Percentiles rank a stretch among this genome's conserved stretches.
phyloP scores from a whole-genome alignment of 1,140 invertebrate species.

The Drosophila subpulchrella region DNA sequence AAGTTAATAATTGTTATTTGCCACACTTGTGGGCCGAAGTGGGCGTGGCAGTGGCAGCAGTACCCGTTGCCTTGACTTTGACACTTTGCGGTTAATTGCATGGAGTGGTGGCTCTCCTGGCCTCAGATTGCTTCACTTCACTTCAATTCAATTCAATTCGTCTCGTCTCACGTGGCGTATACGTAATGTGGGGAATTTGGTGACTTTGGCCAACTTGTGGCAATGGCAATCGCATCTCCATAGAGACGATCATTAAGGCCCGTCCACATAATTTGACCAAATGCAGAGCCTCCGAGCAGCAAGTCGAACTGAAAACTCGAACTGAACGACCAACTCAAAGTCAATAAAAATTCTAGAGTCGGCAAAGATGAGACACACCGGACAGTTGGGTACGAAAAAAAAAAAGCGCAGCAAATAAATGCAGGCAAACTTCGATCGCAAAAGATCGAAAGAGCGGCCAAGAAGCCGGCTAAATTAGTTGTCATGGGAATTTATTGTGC shows the following conservation, averaged over 20 bases:
- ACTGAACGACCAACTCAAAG: slow-evolving; percentile 55
- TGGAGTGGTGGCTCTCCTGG: background rate
- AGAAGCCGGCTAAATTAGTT: slow-evolving; percentile 76
- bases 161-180: slow-evolving; percentile 57
- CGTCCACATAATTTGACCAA: slow-evolving; percentile 73
- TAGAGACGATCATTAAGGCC: slow-evolving; percentile 70
- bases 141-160: slow-evolving; percentile 10
- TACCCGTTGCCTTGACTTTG: slow-evolving; percentile 36
- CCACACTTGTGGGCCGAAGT: slow-evolving; percentile 36
- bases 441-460: slow-evolving; percentile 38
- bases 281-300: slow-evolving; percentile 23
- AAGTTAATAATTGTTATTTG: slow-evolving; percentile 75
- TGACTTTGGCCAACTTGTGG: slow-evolving; percentile 15
- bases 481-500: slow-evolving; percentile 82
- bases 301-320: slow-evolving; percentile 42
- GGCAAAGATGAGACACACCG: slow-evolving; percentile 49
- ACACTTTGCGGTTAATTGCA: slow-evolving; percentile 50
- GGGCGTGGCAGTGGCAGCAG: slow-evolving; percentile 42
- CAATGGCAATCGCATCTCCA: slow-evolving; percentile 38
- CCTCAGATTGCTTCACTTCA: slow-evolving; percentile 4
- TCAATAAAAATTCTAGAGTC: slow-evolving; percentile 72
- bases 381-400: background rate
- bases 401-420: slow-evolving; percentile 43
- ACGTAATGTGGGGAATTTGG: slow-evolving; percentile 61
- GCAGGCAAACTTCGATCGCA: slow-evolving; percentile 54